Evolutionary conservation across 2,888 invertebrate genomes (phyloP).

Genomic region (Trachelus stipa): DNA sequence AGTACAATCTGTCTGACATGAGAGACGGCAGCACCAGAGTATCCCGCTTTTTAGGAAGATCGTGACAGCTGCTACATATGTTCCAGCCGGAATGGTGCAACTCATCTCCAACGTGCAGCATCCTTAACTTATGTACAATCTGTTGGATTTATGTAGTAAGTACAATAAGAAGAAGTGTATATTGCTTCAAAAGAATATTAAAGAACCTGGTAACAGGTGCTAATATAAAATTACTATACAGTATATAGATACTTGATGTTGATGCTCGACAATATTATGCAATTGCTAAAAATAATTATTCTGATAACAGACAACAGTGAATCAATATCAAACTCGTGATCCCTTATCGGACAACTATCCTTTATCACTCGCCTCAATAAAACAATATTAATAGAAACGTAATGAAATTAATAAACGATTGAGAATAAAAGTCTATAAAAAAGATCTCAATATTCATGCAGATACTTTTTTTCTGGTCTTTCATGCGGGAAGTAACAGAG

Average conservation of each 20-base stretch:
- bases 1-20: slow-evolving; percentile 84
- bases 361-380: not conserved
- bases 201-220: not conserved
- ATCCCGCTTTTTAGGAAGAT: slow-evolving; percentile 72
- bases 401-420: not conserved
- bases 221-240: not conserved
- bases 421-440: not conserved
- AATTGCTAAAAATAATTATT: not conserved
- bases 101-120: slow-evolving; percentile 85
- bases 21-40: slow-evolving; percentile 86
- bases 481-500: not conserved
- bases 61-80: slow-evolving; percentile 92
- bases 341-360: not conserved
- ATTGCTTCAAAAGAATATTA: not conserved
- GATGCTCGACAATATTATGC: not conserved
- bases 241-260: not conserved
- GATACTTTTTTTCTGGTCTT: not conserved
- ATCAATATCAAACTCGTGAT: not conserved
- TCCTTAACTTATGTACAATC: slow-evolving; percentile 88
- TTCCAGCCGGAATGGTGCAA: slow-evolving; percentile 98
- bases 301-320: not conserved
- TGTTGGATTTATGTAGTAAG: slow-evolving; percentile 57
- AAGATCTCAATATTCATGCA: not conserved
- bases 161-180: not conserved
- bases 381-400: not conserved